Conservation (phyloP, 2,888 invertebrate genomes). For the Zelleria hepariella region DNA sequence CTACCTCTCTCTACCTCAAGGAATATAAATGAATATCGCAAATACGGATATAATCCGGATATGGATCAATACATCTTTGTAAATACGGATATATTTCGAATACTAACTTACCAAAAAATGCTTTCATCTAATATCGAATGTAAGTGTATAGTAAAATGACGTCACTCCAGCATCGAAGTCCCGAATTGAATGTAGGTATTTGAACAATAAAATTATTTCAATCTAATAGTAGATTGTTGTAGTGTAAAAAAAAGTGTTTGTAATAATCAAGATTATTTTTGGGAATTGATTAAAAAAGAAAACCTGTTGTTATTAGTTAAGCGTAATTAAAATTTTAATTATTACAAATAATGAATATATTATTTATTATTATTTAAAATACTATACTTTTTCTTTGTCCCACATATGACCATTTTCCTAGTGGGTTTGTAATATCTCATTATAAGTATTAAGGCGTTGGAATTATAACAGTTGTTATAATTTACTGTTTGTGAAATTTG, state of each 20-base stretch:
- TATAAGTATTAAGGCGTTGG: too few relatives aligned
- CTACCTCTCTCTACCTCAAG: background rate
- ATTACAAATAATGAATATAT: background rate
- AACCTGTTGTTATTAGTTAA: background rate
- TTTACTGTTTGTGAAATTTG: too few relatives aligned
- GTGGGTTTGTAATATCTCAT: too few relatives aligned
- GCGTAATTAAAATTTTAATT: background rate
- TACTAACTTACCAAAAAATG: too few relatives aligned
- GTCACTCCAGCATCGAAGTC: too few relatives aligned
- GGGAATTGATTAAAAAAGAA: background rate
- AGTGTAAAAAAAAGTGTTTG: background rate
- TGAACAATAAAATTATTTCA: background rate
- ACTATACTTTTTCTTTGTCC: background rate
- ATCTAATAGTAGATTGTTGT: background rate
- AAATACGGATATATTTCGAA: background rate
- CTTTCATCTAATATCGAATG: too few relatives aligned
- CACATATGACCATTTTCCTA: background rate
- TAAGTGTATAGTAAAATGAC: too few relatives aligned
- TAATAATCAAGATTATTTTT: background rate
- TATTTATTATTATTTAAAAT: background rate
- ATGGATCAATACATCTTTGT: background rate
- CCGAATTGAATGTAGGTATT: too few relatives aligned
- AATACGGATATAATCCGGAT: background rate
- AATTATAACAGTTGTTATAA: too few relatives aligned
- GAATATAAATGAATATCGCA: background rate